These are phyloP conservation scores for Ochlodes sylvanus DNA, from an alignment of 2,888 invertebrate species.

Conservation along the genomic window DNA sequence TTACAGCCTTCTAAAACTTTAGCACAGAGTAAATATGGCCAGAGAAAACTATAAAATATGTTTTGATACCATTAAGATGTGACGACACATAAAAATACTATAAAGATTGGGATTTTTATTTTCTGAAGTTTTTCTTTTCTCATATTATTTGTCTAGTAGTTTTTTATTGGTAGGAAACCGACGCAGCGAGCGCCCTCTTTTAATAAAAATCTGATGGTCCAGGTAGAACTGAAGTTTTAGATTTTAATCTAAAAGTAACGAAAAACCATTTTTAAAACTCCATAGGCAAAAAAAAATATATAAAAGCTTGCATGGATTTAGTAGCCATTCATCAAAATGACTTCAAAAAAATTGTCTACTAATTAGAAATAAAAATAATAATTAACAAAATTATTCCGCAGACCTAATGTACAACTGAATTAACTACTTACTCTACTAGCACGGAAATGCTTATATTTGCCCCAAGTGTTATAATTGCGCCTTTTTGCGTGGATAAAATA, in stretches of 20 bases:
- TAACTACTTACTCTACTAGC: neutral
- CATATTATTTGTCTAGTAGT: conserved; percentile 12
- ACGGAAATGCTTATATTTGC: neutral
- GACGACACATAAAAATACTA: conserved; percentile 40
- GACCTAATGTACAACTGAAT: neutral
- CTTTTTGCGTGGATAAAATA: neutral
- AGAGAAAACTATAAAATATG: conserved; percentile 44
- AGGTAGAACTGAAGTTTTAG: too few relatives aligned
- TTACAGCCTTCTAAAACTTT: conserved; percentile 65
- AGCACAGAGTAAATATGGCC: conserved; percentile 40
- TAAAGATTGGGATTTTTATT: conserved; percentile 36
- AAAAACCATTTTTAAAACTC: too few relatives aligned
- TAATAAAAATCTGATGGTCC: too few relatives aligned
- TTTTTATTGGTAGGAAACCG: neutral
- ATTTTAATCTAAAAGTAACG: too few relatives aligned
- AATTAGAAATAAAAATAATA: too few relatives aligned
- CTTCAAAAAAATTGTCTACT: too few relatives aligned
- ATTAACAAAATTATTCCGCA: too few relatives aligned
- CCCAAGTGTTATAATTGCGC: neutral
- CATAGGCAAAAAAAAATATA: too few relatives aligned
- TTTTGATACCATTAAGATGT: conserved; percentile 33
- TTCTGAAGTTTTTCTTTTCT: conserved; percentile 18
- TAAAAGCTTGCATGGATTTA: too few relatives aligned
- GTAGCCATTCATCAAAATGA: too few relatives aligned
- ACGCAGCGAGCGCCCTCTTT: neutral